A percentile compares a stretch with the other conserved stretches of the same genome.
These are phyloP conservation scores for Myxocyprinus asiaticus DNA, from an alignment of 2,113 vertebrate species.

Conservation along the genomic window DNA sequence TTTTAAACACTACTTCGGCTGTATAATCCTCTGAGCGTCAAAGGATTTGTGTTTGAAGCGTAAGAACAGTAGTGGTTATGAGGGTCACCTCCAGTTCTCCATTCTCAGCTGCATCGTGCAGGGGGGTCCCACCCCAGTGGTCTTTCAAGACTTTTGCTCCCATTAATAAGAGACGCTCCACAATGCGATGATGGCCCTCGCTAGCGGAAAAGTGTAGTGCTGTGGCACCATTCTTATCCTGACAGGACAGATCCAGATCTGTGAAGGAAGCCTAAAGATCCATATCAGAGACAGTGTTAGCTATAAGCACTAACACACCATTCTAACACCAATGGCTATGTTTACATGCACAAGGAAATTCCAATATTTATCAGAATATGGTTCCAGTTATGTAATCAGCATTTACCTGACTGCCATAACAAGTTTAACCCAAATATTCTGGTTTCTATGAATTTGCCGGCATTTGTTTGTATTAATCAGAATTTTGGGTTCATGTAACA, in stretches of 20 bases:
- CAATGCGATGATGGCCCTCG: slow-evolving; percentile 79
- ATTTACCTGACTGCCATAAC: too few relatives aligned
- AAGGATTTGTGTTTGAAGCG: too few relatives aligned
- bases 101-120: slow-evolving; percentile 85
- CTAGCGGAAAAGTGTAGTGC: slow-evolving; percentile 86
- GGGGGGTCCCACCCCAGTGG: slow-evolving; percentile 82
- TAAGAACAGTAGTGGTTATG: background rate
- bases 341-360: too few relatives aligned
- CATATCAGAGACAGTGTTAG: background rate
- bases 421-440: too few relatives aligned
- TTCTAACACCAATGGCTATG: too few relatives aligned
- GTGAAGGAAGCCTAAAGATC: slow-evolving; percentile 75
- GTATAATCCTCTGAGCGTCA: background rate
- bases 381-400: too few relatives aligned
- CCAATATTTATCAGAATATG: too few relatives aligned
- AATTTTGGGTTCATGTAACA: too few relatives aligned
- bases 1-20: background rate
- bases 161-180: slow-evolving; percentile 79
- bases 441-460: too few relatives aligned
- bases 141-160: slow-evolving; percentile 77
- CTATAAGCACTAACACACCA: too few relatives aligned
- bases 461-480: too few relatives aligned
- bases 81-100: slow-evolving; percentile 77
- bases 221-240: slow-evolving; percentile 81
- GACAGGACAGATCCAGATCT: slow-evolving; percentile 68